A percentile compares a stretch with the other conserved stretches of the same genome.
Conservation (phyloP, 64 coral and sea anemone species). For the Pachyseris speciosa region DNA sequence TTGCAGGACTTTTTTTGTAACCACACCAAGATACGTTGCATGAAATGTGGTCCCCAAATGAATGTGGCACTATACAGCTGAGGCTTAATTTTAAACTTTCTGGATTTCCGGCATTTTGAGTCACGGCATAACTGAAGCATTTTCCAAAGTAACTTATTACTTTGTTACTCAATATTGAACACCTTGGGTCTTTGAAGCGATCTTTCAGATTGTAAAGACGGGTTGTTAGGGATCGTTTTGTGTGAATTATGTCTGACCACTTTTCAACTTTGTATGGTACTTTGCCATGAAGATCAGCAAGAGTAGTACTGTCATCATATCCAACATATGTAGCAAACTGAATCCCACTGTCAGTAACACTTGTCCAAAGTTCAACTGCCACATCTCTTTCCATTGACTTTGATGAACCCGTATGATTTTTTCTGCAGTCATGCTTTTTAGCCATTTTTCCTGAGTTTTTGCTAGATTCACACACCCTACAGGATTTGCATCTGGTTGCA, state of each 20-base stretch:
- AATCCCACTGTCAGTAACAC: not conserved
- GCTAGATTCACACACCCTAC: no score
- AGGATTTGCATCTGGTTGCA: no score
- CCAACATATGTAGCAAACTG: slow-evolving; percentile 32
- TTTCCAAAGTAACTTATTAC: slow-evolving; percentile 57
- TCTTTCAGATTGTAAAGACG: slow-evolving; percentile 56
- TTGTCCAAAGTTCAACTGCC: no score
- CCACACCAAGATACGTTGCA: slow-evolving; percentile 25
- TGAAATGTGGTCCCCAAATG: slow-evolving; percentile 25
- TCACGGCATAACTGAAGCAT: slow-evolving; percentile 39
- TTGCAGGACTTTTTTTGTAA: not conserved
- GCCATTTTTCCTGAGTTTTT: no score
- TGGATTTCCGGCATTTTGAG: not conserved
- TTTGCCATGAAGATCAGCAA: not conserved
- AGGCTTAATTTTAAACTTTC: not conserved
- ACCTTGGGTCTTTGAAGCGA: not conserved
- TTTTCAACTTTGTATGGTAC: slow-evolving; percentile 23
- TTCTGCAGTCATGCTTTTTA: no score
- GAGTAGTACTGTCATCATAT: slow-evolving; percentile 14
- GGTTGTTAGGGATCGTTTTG: slow-evolving; percentile 36
- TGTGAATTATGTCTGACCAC: slow-evolving; percentile 7
- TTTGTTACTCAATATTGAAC: slow-evolving; percentile 50
- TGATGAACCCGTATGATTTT: no score
- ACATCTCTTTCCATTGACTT: no score
- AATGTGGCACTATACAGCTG: slow-evolving; percentile 1